phyloP scores from a whole-genome alignment of 1,140 invertebrate species.

The Ridgeia piscesae region DNA sequence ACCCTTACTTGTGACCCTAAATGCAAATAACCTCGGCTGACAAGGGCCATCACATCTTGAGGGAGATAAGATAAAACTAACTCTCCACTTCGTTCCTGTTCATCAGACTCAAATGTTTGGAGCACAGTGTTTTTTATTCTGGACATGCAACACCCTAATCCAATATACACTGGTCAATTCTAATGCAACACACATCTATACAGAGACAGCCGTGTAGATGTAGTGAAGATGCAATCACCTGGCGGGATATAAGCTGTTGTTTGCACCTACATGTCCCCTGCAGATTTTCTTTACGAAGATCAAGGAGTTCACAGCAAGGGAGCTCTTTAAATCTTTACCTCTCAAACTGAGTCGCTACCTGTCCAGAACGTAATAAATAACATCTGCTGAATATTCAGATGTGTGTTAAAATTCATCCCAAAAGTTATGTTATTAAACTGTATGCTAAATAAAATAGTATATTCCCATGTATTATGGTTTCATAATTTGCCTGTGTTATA shows the following conservation, averaged over 20 bases:
- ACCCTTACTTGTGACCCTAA: neutral
- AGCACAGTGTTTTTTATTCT: neutral
- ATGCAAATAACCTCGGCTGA: neutral
- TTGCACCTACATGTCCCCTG: neutral
- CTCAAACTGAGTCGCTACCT: neutral
- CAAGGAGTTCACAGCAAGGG: neutral
- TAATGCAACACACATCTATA: neutral
- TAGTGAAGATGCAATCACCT: neutral
- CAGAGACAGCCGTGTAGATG: neutral
- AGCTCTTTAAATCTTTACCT: neutral
- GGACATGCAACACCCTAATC: neutral
- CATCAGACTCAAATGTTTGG: neutral
- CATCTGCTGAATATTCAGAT: too few relatives aligned
- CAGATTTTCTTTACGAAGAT: neutral
- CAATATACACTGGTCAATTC: neutral
- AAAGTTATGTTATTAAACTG: too few relatives aligned
- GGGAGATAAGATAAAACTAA: neutral
- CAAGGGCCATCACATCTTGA: neutral
- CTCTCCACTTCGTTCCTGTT: neutral
- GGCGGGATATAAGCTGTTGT: neutral
- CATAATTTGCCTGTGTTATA: too few relatives aligned
- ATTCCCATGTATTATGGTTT: neutral
- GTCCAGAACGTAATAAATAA: neutral
- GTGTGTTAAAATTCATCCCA: too few relatives aligned
- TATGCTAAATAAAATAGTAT: too few relatives aligned